Evolutionary conservation across 2,888 invertebrate genomes (phyloP).

Genomic region (Eupithecia dodoneata): DNA sequence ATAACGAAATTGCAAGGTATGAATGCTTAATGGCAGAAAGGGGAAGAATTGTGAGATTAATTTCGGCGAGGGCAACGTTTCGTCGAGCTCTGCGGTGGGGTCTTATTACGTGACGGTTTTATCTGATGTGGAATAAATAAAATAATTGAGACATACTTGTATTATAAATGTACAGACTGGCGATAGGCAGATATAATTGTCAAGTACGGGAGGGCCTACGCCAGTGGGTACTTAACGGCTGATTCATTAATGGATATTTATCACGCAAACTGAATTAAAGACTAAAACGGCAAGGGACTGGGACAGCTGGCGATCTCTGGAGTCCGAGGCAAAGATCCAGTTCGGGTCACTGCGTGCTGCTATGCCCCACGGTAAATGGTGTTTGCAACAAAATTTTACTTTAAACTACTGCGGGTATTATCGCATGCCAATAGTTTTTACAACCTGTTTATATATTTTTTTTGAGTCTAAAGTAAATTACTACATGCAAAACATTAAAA

Average conservation of each 20-base stretch:
- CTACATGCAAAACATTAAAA: too few species aligned
- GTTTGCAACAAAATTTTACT: too few species aligned
- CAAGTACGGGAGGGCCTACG: not conserved
- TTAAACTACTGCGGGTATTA: too few species aligned
- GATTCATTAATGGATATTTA: not conserved
- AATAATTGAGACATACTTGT: not conserved
- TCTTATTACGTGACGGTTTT: conserved; percentile 41
- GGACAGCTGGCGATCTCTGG: not conserved
- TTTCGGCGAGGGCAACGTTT: conserved; percentile 57
- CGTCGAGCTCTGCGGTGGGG: conserved; percentile 46
- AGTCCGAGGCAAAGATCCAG: not conserved
- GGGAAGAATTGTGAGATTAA: conserved; percentile 68
- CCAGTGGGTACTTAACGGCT: not conserved
- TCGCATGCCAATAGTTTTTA: too few species aligned
- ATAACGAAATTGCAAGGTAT: conserved; percentile 74
- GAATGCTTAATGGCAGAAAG: conserved; percentile 75
- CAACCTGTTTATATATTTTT: too few species aligned
- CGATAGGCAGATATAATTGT: not conserved
- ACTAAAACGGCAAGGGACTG: not conserved
- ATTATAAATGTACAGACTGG: not conserved
- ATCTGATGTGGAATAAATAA: not conserved
- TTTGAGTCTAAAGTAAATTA: too few species aligned
- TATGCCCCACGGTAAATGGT: too few species aligned
- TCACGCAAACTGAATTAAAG: too few species aligned
- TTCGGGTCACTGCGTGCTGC: not conserved